Evolutionary conservation across 2,113 vertebrate genomes (phyloP), one percentile per base, ranked within the genome.

Genomic region (Eretmochelys imbricata): DNA sequence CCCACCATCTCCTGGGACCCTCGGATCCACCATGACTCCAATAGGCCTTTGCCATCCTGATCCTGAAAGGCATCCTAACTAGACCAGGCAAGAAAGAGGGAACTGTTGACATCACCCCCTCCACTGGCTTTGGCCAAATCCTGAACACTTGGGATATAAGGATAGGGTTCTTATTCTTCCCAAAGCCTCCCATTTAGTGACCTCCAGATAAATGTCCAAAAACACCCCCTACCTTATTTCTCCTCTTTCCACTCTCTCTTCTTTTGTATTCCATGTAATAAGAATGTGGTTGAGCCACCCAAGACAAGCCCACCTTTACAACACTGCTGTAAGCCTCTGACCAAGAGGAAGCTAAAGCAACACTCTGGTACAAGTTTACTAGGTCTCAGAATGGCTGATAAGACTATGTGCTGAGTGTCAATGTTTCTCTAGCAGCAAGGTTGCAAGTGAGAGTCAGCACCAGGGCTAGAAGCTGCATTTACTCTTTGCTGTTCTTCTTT

Each of bases 121-220:
- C 31, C 17, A 35, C 16, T 17, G 16, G 1, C 14, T 8, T 10
- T 87, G 82, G 57, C 24, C 53, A 82, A 55, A 42, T n/a, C 62
- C 42, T 51, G 35, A n/a, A 3, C 1, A 49, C 12, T 57, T 62
- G 24, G 0, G 0, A 89, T 1, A 0, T 19, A 20, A 31, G n/a
- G 87, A 46, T 65, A 0, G 0, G 69, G 59, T 51, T 85, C 59
- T 80, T 55, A 38, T 31, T 51, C 27, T 38, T 80, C 85, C 48
- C 35, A n/a, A 10, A 17, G 25, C 51, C 90, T 62, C 2, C 2
- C 17, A 49, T 86, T 17, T 16, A 1, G 0, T 55, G 48, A 5
- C 4, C 0, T 13, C 84, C 83, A 11, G 24, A 10, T 27, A 55
- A 55, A 55, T 35, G 46, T 91, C 87, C 55, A 35, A 31, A 62